Percentiles rank a stretch among this genome's conserved stretches.
These are phyloP conservation scores for Arbacia lixula DNA, from an alignment of 53 echinoderm and acorn worm genomes.

Conservation along the genomic window DNA sequence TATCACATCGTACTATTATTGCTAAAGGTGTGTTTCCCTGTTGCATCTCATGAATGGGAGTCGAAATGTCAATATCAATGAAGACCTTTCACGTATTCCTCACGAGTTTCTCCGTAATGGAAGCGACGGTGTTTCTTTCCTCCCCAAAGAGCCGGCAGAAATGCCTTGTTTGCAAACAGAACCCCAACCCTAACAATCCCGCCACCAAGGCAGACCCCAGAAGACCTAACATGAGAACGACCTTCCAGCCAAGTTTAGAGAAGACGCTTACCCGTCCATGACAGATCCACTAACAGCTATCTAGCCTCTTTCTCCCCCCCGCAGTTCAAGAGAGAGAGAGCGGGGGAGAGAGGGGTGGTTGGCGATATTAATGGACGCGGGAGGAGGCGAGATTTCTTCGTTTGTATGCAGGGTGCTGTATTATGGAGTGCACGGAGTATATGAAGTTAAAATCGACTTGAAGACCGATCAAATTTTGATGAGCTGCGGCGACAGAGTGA, in stretches of 20 bases:
- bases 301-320: neutral
- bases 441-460: constrained; percentile 49
- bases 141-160: constrained; percentile 15
- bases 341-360: too few relatives aligned
- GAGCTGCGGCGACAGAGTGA: constrained; percentile 81
- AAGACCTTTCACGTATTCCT: too few relatives aligned
- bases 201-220: constrained; percentile 19
- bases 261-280: constrained; percentile 32
- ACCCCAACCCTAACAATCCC: constrained; percentile 34
- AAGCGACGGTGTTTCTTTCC: constrained; percentile 9
- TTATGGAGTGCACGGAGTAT: constrained; percentile 10
- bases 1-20: too few relatives aligned
- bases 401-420: constrained; percentile 27
- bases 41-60: too few relatives aligned
- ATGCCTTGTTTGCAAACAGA: constrained; percentile 56
- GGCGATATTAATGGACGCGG: neutral
- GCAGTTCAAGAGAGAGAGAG: neutral
- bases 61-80: too few relatives aligned
- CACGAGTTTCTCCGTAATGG: too few relatives aligned
- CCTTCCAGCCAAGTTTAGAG: constrained; percentile 36
- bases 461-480: constrained; percentile 77
- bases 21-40: too few relatives aligned
- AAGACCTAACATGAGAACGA: constrained; percentile 18
- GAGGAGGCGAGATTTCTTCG: neutral
- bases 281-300: constrained; percentile 24